Conservation (phyloP, 2,888 invertebrate genomes). For the Perithous albicinctus region DNA sequence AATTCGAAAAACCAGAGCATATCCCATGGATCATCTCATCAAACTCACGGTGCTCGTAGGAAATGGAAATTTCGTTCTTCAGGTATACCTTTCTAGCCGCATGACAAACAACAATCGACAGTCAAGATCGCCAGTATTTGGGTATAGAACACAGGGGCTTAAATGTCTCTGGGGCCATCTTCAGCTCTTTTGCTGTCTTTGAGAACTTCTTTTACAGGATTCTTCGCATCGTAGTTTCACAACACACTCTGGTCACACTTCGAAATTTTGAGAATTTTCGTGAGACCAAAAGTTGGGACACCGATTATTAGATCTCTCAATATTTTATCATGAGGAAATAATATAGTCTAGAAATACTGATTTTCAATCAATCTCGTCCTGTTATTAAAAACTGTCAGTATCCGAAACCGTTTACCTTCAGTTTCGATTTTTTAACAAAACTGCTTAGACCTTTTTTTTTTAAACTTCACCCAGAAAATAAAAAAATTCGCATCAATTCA, state of each 20-base stretch:
- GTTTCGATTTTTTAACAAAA: too few relatives aligned
- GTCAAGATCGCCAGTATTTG: constrained; percentile 46
- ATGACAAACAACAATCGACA: constrained; percentile 31
- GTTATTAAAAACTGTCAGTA: constrained; percentile 43
- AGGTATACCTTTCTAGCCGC: constrained; percentile 28
- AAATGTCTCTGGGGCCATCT: not conserved
- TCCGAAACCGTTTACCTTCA: too few relatives aligned
- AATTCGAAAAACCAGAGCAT: constrained; percentile 62
- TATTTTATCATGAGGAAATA: not conserved
- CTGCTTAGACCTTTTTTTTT: too few relatives aligned
- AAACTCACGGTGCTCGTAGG: not conserved
- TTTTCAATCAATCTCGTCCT: constrained; percentile 38
- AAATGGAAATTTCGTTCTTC: constrained; percentile 24
- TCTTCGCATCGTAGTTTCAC: constrained; percentile 10
- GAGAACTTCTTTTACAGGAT: constrained; percentile 1
- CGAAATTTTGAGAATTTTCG: not conserved
- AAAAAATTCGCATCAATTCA: too few relatives aligned
- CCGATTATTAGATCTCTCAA: not conserved
- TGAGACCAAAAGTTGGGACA: not conserved
- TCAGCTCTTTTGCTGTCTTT: not conserved
- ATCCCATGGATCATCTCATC: not conserved
- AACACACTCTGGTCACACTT: constrained; percentile 3
- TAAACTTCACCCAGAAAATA: too few relatives aligned
- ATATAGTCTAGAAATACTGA: not conserved
- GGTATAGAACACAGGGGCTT: constrained; percentile 32